A percentile compares a stretch with the other conserved stretches of the same genome.
phyloP scores from a whole-genome alignment of 2,797 vertebrate species.

The Sylvilagus floridanus region DNA sequence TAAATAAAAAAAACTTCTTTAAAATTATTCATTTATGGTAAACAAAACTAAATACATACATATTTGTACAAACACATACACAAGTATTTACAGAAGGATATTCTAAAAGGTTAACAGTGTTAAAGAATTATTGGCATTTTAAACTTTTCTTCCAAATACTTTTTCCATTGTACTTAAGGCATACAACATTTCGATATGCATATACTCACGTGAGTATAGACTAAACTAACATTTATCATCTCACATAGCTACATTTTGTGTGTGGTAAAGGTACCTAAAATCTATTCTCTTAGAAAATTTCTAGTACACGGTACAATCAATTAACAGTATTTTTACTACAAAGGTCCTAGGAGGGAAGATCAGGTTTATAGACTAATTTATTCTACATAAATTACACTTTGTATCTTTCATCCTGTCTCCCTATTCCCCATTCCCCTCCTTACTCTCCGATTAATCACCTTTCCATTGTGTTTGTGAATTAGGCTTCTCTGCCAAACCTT shows the following conservation, averaged over 20 bases:
- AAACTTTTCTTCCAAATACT: conserved; percentile 1
- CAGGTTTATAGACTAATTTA: neutral
- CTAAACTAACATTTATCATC: neutral
- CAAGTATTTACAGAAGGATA: neutral
- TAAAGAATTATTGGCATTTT: neutral
- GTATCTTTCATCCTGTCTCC: neutral
- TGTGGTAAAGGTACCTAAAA: neutral
- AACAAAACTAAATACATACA: neutral
- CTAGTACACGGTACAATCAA: neutral
- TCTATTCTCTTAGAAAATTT: neutral
- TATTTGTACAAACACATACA: neutral
- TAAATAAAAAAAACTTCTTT: no score
- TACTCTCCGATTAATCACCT: neutral
- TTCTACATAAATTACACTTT: neutral
- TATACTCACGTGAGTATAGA: no score
- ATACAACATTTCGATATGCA: neutral
- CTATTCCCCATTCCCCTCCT: neutral
- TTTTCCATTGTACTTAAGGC: neutral
- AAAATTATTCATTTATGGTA: conserved; percentile 49
- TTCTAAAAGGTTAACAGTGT: neutral
- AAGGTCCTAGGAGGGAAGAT: neutral
- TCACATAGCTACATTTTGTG: neutral
- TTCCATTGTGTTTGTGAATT: neutral
- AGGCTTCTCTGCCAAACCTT: neutral
- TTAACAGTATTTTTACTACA: neutral